Percentiles rank a stretch among this genome's conserved stretches.
Evolutionary conservation across 1,140 invertebrate species (phyloP).

Genomic region (Pogonus chalceus): DNA sequence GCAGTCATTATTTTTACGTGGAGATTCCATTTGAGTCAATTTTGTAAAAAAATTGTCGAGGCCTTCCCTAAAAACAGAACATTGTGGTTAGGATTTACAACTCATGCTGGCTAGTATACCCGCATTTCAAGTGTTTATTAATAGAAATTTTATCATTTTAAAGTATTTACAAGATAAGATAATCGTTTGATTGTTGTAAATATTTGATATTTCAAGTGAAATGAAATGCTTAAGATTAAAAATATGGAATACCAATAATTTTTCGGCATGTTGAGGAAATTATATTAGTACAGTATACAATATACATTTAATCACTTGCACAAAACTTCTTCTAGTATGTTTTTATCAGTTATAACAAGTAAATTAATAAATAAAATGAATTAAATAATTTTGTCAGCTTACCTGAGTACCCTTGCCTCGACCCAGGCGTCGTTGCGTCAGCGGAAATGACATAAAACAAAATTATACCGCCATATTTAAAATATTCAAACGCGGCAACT

Average conservation of each 20-base stretch:
- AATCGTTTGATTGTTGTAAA: no score
- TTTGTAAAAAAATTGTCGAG: conserved; percentile 35
- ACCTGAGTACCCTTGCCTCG: conserved; percentile 6
- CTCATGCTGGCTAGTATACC: no score
- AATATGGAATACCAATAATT: conserved; percentile 6
- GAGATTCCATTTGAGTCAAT: conserved; percentile 44
- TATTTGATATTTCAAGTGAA: background rate
- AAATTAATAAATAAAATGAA: conserved; percentile 1
- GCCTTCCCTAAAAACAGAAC: conserved; percentile 12
- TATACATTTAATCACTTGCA: background rate
- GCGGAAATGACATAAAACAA: conserved; percentile 2
- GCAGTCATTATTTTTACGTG: conserved; percentile 63
- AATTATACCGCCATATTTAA: background rate
- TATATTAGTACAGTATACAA: background rate
- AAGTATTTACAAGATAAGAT: no score
- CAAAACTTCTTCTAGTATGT: no score
- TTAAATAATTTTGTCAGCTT: background rate
- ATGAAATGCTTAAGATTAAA: background rate
- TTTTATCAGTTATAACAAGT: background rate
- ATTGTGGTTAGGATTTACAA: conserved; percentile 4
- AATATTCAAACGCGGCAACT: background rate
- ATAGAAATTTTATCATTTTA: no score
- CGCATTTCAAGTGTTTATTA: no score
- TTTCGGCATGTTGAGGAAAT: background rate
- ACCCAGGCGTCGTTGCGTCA: conserved; percentile 3